Evolutionary conservation across 2,888 invertebrate species (phyloP), one percentile per base, ranked within the genome.

Genomic region (Aphidoletes aphidimyza): DNA sequence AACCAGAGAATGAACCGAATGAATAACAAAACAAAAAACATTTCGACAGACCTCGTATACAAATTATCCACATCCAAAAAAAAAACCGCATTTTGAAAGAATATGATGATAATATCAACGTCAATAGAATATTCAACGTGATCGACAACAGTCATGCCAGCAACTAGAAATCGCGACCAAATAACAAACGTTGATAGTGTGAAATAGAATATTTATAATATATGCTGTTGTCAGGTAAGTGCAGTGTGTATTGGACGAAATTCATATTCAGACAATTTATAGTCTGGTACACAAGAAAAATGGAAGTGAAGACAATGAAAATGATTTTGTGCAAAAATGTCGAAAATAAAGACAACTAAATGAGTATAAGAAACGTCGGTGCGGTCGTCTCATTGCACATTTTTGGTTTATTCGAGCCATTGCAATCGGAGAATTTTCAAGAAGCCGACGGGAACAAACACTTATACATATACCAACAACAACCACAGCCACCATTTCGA

Each of bases 31-130:
- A 5, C 5, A 3, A 26, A 54, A 54, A 22, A 22, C 2, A 26
- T 22, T 22, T 3, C 47, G 47, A 26, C 69, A 69, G 69, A 14
- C 2, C 22, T 54, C 5, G 26, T 3, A 2, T 11, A 22, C 11
- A 69, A 69, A 69, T 34, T 69, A 69, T 34, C 26, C 69, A 69
- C 69, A 30, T 69, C 30, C 2, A 69, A 69, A 34, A 69, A 14
- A 30, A 39, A 39, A n/a, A n/a, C n/a, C n/a, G 69, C 30, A 69
- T 69, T 69, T 30, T 69, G 30, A 69, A 30, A 69, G 30, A 69
- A 69, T 69, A 69, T 69, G 69, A 69, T 69, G 69, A 69, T 69
- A 69, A 69, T 69, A 69, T 69, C 69, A 69, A 69, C 26, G 69
- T 69, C 69, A 69, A 69, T 69, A 14, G 30, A 69, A 69, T 69